phyloP scores from a whole-genome alignment of 2,797 vertebrate species.

The Crypturellus tataupa region DNA sequence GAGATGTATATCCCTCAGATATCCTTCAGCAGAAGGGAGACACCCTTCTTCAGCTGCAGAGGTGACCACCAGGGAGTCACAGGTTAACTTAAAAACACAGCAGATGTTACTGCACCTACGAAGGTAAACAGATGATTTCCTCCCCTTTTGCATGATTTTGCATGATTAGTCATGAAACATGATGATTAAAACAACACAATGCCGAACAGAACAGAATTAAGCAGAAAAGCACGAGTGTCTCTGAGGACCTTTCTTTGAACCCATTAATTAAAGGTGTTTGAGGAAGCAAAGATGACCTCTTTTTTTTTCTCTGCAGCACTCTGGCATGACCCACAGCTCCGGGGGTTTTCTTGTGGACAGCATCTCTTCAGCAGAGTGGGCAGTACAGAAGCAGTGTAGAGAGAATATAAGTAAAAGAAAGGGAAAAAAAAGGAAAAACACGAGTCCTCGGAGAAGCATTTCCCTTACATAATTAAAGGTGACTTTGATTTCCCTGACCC shows the following conservation, averaged over 20 bases:
- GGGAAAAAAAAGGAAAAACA: accelerated
- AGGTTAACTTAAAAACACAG: not conserved
- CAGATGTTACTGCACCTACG: not conserved
- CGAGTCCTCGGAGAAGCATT: not conserved
- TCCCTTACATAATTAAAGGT: not conserved
- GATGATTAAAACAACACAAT: not conserved
- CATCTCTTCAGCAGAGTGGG: not conserved
- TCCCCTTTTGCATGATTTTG: not conserved
- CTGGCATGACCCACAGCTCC: not conserved
- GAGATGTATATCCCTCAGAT: not conserved
- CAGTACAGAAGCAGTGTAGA: not conserved
- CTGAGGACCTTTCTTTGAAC: not conserved
- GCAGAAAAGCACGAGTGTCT: not conserved
- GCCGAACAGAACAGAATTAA: not conserved
- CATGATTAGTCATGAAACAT: not conserved
- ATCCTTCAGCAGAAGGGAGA: not conserved
- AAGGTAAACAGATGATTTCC: not conserved
- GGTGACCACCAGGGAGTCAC: not conserved
- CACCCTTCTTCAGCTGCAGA: not conserved
- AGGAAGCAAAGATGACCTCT: not conserved
- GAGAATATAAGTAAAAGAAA: not conserved
- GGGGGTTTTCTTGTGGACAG: not conserved
- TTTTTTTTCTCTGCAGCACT: not conserved
- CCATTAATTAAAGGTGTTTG: not conserved
- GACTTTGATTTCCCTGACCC: not conserved